A percentile compares a stretch with the other conserved stretches of the same genome.
These are phyloP conservation scores for Xestia c-nigrum DNA, from an alignment of 2,888 invertebrate genomes.

Conservation along the genomic window DNA sequence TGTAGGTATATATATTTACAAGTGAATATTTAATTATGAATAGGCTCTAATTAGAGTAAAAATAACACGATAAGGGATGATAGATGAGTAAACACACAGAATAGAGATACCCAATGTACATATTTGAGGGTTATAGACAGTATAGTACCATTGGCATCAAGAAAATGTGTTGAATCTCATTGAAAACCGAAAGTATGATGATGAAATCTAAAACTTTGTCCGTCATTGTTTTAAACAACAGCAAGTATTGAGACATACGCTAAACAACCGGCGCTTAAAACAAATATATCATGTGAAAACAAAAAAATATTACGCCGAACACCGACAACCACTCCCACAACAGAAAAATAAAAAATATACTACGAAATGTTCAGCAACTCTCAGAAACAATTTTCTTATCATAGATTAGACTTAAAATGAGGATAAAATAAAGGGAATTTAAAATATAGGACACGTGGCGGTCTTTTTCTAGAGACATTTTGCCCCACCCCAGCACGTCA, in stretches of 20 bases:
- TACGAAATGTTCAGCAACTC: constrained; percentile 12
- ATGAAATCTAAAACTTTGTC: neutral
- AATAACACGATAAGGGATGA: neutral
- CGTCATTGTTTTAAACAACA: constrained; percentile 3
- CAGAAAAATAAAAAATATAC: constrained; percentile 37
- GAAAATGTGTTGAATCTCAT: constrained; percentile 1
- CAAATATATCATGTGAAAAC: constrained; percentile 81
- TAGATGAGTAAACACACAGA: constrained; percentile 2
- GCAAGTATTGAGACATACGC: constrained; percentile 2
- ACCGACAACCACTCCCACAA: constrained; percentile 28
- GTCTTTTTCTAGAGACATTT: constrained; percentile 84
- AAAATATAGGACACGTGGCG: constrained; percentile 89
- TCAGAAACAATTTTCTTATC: constrained; percentile 32
- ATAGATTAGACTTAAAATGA: constrained; percentile 62
- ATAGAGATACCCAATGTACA: neutral
- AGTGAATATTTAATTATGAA: neutral
- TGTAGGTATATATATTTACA: constrained; percentile 25
- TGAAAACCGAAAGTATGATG: neutral
- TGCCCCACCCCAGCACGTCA: constrained; percentile 88
- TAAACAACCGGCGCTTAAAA: constrained; percentile 73
- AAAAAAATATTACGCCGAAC: constrained; percentile 67
- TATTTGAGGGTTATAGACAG: constrained; percentile 46
- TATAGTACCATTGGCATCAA: constrained; percentile 1
- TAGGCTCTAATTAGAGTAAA: constrained; percentile 14
- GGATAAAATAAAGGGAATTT: constrained; percentile 74